Base-by-base conservation (phyloP, 2,888 invertebrate species). In the Phalera bucephala region DNA sequence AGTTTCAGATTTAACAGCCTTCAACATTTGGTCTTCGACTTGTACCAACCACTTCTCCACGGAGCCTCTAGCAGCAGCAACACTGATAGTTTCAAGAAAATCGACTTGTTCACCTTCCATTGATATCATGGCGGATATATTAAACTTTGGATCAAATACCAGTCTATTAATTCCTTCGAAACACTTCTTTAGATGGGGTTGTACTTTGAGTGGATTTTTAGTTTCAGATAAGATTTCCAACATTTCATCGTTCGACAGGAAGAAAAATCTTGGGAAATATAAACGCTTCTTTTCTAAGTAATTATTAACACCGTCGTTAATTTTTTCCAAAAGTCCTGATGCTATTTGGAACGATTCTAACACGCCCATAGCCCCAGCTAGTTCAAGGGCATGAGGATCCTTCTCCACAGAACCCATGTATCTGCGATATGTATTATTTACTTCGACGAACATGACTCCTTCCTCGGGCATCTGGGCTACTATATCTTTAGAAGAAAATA, bases 201-300 rank as follows among this genome's bases (percentile, higher is more conserved):
- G 96, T 1, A 96, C 96, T 57, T 95, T 91, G 4, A 93, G 78
- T 0, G 96, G 96, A 71, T 96, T 95, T 82, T 96, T 96, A 1
- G 96, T 96, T 90, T 97, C 96, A 0, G 96, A 96, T 44, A 97
- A 88, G 58, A 97, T 96, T 80, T 97, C 96, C 55, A 97, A 86
- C 92, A 97, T 94, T 80, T 97, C 97, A 64, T 96, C 96, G 72
- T 97, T 97, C 3, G 97, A 97, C 40, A 97, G 87, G 70, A 97
- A 97, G 90, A 97, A 97, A 72, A 97, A 96, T 72, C 97, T 91
- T 23, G 96, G 94, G 71, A 97, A 97, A 75, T 91, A 96, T 6
- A 96, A 81, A 50, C 96, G 84, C 75, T 96, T 97, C 80, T 94
- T 95, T 81, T 96, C 96, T 44, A 97, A 86, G 72, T 96, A 97